These are phyloP conservation scores for Tamias sibiricus DNA, from an alignment of 2,113 vertebrate genomes.

Conservation along the genomic window DNA sequence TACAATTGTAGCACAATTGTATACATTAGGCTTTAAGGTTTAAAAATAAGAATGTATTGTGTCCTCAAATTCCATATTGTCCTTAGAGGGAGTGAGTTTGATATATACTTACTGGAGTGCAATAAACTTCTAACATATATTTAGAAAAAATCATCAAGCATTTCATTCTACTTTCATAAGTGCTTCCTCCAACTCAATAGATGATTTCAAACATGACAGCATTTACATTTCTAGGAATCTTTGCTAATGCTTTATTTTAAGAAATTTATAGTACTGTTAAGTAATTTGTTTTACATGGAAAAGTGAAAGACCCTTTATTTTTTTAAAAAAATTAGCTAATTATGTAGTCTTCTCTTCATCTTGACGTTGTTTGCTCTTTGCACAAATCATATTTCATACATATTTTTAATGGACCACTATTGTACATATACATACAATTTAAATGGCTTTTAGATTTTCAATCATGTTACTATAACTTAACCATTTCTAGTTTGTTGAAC, in stretches of 20 bases:
- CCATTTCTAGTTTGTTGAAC: neutral
- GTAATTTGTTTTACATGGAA: neutral
- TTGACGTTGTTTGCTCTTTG: neutral
- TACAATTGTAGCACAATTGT: neutral
- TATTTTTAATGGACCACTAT: neutral
- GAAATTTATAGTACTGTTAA: neutral
- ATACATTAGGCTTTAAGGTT: neutral
- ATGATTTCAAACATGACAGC: neutral
- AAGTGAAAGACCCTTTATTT: neutral
- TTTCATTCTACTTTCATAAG: neutral
- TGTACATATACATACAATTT: neutral
- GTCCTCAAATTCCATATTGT: neutral
- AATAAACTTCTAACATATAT: neutral
- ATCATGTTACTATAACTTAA: neutral
- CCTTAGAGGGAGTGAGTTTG: neutral
- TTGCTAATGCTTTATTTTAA: conserved; percentile 15
- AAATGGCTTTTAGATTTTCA: neutral
- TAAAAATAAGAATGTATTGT: neutral
- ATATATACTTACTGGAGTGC: neutral
- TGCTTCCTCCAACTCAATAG: neutral
- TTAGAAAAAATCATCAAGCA: neutral
- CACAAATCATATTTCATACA: neutral
- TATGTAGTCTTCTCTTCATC: neutral
- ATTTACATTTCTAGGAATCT: conserved; percentile 33
- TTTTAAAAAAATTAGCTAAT: neutral